Evolutionary conservation across 2,888 invertebrate species (phyloP).

Genomic region (Lasioglossum leucozonium): DNA sequence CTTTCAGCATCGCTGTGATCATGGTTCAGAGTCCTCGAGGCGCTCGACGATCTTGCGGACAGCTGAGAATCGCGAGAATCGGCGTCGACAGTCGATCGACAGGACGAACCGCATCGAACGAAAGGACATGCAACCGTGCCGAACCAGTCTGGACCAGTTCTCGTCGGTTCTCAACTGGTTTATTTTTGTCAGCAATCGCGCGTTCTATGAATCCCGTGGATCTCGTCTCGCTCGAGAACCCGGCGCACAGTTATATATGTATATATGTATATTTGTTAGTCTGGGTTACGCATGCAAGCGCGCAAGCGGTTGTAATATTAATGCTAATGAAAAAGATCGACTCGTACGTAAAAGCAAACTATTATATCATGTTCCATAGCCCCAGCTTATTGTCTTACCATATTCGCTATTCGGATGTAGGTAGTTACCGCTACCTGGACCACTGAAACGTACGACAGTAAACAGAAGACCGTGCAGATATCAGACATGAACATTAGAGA

Average conservation of each 20-base stretch:
- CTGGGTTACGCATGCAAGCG: conserved; percentile 63
- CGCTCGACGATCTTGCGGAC: conserved; percentile 41
- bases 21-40: conserved; percentile 10
- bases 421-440: conserved; percentile 84
- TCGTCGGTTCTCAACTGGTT: conserved; percentile 31
- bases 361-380: conserved; percentile 65
- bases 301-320: conserved; percentile 54
- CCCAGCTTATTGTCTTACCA: conserved; percentile 83
- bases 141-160: background rate
- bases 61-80: conserved; percentile 30
- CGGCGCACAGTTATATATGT: conserved; percentile 10
- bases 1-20: background rate
- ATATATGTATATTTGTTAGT: conserved; percentile 38
- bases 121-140: conserved; percentile 55
- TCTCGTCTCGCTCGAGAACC: background rate
- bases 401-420: conserved; percentile 84
- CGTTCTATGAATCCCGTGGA: background rate
- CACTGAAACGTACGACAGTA: conserved; percentile 84
- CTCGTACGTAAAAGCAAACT: conserved; percentile 61
- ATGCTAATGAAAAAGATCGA: conserved; percentile 49
- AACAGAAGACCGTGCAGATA: conserved; percentile 77
- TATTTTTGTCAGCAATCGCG: background rate
- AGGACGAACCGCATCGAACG: conserved; percentile 14
- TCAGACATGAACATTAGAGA: conserved; percentile 1
- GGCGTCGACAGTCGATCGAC: conserved; percentile 5